These are phyloP conservation scores for Diuraphis noxia DNA, from an alignment of 1,140 invertebrate species.

Conservation along the genomic window DNA sequence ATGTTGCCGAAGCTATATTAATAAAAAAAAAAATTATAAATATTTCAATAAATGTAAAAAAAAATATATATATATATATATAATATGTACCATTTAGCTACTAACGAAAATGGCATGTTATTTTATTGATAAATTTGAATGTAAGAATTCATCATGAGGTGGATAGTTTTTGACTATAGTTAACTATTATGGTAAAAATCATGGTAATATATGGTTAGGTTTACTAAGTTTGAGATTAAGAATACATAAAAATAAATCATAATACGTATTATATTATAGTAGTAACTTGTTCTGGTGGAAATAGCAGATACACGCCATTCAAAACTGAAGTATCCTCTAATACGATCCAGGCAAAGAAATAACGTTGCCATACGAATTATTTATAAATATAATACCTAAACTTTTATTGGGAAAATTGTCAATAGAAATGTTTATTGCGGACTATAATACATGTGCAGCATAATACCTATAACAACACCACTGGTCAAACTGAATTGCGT, in stretches of 20 bases:
- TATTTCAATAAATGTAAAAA: too few relatives aligned
- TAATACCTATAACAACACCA: not conserved
- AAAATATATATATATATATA: too few relatives aligned
- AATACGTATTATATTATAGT: not conserved
- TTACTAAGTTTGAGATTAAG: not conserved
- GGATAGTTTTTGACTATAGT: not conserved
- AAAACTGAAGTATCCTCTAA: not conserved
- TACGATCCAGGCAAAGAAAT: not conserved
- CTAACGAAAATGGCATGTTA: not conserved
- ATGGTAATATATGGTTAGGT: not conserved
- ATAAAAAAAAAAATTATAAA: too few relatives aligned
- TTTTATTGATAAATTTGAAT: not conserved
- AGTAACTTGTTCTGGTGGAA: not conserved
- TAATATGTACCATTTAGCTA: not conserved
- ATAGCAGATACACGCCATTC: too few relatives aligned
- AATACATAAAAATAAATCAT: not conserved
- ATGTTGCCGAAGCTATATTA: too few relatives aligned
- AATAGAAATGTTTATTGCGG: not conserved
- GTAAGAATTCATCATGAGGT: not conserved
- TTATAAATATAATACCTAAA: not conserved
- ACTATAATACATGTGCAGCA: not conserved
- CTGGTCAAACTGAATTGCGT: too few relatives aligned
- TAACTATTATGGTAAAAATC: too few relatives aligned
- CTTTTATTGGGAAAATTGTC: not conserved
- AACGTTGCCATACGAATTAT: not conserved